Base-by-base conservation (phyloP, 2,113 vertebrate species). In the Hemichromis elongatus region DNA sequence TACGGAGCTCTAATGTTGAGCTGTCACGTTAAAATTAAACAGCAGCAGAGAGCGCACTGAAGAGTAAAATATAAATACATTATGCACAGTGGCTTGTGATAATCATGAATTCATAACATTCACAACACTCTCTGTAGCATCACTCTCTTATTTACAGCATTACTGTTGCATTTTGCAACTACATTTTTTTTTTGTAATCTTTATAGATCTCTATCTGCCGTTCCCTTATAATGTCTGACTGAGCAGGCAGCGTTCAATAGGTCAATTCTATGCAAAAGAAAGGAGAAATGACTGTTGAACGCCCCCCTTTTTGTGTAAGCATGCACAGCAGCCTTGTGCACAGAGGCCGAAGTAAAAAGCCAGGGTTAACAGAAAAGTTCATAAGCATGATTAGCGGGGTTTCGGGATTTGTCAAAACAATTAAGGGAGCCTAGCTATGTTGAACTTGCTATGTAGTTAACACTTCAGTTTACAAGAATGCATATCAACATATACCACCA, bases 51-150 rank as follows among this genome's bases (percentile, higher is more conserved):
- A 70, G 37, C 21, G 37, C 37, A 70, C 66, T 26, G 40, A 70
- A 40, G 66, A 21, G 40, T 70, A 45, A 70, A 70, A 70, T 45
- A 45, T 45, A 73, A 73, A 28, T 11, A 73, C 68, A 50, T 19
- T 30, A 11, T 73, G 42, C 4, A 47, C 68, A 18, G 42, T 75
- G 70, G 18, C 16, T 75, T 75, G 70, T 30, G 26, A 75, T 75
- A 16, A n/a, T 52, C 45, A 50, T 50, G 70, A 75, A 50, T 75
- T 75, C 10, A 75, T 30, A 75, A 75, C 26, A 75, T 50, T 50
- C 30, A 50, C 45, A 75, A 19, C 45, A 50, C 4, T 50, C n/a
- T 75, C 10, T 5, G 1, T 30, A 30, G 45, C 42, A 73, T 47
- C 28, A 19, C 24, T 73, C 42, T 50, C 42, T 75, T 50, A 75